Evolutionary conservation across 2,888 invertebrate species (phyloP).

Genomic region (Oeneis ivallda): DNA sequence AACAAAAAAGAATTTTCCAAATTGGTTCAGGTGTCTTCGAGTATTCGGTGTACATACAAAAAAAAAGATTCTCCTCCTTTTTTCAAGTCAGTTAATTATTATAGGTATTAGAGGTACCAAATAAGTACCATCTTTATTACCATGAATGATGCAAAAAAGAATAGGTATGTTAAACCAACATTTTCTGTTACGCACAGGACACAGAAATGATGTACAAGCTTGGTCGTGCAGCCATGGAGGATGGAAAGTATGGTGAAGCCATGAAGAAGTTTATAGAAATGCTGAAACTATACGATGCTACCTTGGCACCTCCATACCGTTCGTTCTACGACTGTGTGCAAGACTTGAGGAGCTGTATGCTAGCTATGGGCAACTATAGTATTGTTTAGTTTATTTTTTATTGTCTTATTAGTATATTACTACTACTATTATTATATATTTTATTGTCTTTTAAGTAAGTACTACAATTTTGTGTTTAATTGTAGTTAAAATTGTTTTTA

Average conservation of each 20-base stretch:
- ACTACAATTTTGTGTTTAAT: neutral
- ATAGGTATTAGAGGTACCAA: too few relatives aligned
- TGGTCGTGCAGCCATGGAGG: constrained; percentile 83
- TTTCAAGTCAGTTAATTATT: too few relatives aligned
- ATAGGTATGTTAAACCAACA: too few relatives aligned
- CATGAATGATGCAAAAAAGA: too few relatives aligned
- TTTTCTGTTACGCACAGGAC: constrained; percentile 81
- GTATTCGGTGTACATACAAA: too few relatives aligned
- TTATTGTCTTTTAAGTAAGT: neutral
- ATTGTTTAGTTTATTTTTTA: constrained; percentile 49
- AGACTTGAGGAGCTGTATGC: constrained; percentile 85
- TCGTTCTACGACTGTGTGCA: constrained; percentile 90
- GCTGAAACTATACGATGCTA: constrained; percentile 84
- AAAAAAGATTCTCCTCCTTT: too few relatives aligned
- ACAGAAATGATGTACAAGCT: constrained; percentile 86
- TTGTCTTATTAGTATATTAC: neutral
- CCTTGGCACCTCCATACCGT: constrained; percentile 86
- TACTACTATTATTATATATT: too few relatives aligned
- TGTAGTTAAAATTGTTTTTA: neutral
- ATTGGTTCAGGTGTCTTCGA: too few relatives aligned
- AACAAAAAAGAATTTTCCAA: too few relatives aligned
- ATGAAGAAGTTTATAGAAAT: constrained; percentile 84
- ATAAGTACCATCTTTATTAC: too few relatives aligned
- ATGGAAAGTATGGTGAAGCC: constrained; percentile 84
- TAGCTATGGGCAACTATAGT: constrained; percentile 84